phyloP scores from a whole-genome alignment of 2,113 vertebrate species.

The Pipra filicauda region DNA sequence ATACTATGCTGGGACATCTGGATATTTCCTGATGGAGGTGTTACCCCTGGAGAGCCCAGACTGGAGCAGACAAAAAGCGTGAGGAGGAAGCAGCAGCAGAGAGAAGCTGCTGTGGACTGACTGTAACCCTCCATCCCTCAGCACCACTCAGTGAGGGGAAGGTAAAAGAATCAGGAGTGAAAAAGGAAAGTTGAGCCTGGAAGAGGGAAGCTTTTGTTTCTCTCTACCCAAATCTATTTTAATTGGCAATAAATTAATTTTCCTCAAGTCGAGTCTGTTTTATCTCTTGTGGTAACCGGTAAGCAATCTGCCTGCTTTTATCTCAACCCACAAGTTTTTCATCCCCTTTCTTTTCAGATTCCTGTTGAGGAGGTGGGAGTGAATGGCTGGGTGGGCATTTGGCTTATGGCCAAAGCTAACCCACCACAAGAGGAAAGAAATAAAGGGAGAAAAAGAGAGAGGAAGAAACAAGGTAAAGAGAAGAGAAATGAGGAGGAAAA shows the following conservation, averaged over 20 bases:
- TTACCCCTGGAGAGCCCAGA: not conserved
- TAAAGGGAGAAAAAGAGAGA: not conserved
- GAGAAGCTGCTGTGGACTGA: not conserved
- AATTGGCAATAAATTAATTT: not conserved
- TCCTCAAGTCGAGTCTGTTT: not conserved
- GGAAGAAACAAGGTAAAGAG: not conserved
- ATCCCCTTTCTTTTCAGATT: not conserved
- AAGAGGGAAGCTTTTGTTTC: not conserved
- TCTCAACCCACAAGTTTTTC: not conserved
- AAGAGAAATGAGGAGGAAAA: no score
- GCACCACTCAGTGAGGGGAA: not conserved
- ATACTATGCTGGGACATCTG: fast-evolving
- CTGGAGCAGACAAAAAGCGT: not conserved
- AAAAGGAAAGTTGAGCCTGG: not conserved
- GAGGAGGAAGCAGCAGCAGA: not conserved
- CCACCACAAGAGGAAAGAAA: not conserved
- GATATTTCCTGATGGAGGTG: not conserved
- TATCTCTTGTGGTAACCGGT: not conserved
- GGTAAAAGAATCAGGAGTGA: not conserved
- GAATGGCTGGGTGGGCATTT: not conserved
- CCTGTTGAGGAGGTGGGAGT: not conserved
- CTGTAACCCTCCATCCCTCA: not conserved
- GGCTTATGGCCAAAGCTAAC: not conserved
- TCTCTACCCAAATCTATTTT: not conserved
- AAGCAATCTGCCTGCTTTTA: not conserved